Evolutionary conservation across 2,888 invertebrate species (phyloP).

Genomic region (Blastobasis lacticolella): DNA sequence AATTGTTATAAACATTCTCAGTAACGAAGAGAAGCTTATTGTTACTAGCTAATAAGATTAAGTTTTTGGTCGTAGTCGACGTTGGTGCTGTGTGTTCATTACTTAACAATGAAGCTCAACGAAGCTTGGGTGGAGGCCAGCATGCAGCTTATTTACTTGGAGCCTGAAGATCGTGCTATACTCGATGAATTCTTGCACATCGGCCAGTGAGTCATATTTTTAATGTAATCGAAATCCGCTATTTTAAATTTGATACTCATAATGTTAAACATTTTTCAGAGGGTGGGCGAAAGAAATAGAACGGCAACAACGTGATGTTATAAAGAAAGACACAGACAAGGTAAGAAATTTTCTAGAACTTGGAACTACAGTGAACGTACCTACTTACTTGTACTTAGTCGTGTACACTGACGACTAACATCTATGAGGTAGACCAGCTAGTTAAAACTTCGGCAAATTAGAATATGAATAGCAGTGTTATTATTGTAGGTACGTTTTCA

Average conservation of each 20-base stretch:
- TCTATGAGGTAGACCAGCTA: too few species aligned
- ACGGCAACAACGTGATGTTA: constrained; percentile 41
- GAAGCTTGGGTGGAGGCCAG: constrained; percentile 49
- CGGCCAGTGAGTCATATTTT: constrained; percentile 21
- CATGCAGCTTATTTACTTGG: constrained; percentile 8
- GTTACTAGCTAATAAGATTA: too few species aligned
- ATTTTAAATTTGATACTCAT: not conserved
- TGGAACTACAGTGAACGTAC: not conserved
- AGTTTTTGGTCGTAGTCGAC: constrained; percentile 25
- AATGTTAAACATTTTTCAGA: constrained; percentile 20
- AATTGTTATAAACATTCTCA: too few species aligned
- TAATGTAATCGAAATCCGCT: not conserved
- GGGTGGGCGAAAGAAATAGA: constrained; percentile 53
- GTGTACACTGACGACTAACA: not conserved
- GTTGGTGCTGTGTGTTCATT: constrained; percentile 48
- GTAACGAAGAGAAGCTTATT: too few species aligned
- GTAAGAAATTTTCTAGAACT: constrained; percentile 22
- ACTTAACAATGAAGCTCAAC: constrained; percentile 44
- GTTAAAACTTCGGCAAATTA: not conserved
- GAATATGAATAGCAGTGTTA: not conserved
- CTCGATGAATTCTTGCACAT: constrained; percentile 46
- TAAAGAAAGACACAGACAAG: constrained; percentile 31
- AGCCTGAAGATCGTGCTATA: constrained; percentile 26
- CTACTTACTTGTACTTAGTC: not conserved
- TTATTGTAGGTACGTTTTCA: not conserved